These are phyloP conservation scores for Drosophila glabriapex DNA, from an alignment of 2,888 invertebrate genomes.

Conservation along the genomic window DNA sequence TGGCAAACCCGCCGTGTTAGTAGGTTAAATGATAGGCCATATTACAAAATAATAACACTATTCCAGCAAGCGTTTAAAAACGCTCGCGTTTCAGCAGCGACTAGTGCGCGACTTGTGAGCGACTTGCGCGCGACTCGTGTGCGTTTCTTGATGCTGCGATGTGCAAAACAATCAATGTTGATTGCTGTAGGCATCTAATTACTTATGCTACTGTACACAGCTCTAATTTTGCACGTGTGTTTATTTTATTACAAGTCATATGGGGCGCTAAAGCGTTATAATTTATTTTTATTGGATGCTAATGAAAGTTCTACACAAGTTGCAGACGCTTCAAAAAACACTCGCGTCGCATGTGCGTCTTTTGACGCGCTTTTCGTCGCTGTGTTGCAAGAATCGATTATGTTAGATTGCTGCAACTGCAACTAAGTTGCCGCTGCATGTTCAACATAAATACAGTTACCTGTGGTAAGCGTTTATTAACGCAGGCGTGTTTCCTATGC, in stretches of 20 bases:
- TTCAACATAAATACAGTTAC: background rate
- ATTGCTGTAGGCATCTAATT: background rate
- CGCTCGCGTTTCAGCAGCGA: slow-evolving; percentile 24
- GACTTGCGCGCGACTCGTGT: background rate
- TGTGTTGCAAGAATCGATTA: background rate
- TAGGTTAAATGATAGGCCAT: slow-evolving; percentile 66
- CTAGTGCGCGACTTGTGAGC: background rate
- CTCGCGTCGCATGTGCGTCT: background rate
- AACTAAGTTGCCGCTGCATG: background rate
- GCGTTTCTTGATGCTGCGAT: background rate
- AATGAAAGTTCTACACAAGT: slow-evolving; percentile 9
- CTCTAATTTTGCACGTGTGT: background rate
- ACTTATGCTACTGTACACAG: background rate
- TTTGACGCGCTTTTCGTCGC: slow-evolving; percentile 10
- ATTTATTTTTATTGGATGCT: slow-evolving; percentile 16
- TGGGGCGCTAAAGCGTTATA: background rate
- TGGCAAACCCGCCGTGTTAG: slow-evolving; percentile 57
- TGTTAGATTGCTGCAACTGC: background rate
- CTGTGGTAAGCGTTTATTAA: background rate
- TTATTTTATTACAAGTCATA: too few relatives aligned
- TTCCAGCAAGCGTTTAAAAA: slow-evolving; percentile 26
- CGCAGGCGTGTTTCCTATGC: slow-evolving; percentile 10
- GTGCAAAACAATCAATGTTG: background rate
- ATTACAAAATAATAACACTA: slow-evolving; percentile 45
- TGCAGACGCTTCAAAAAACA: background rate